Evolutionary conservation across 2,797 vertebrate genomes (phyloP), one percentile per base, ranked within the genome.

Genomic region (Lepilemur septentrionalis): DNA sequence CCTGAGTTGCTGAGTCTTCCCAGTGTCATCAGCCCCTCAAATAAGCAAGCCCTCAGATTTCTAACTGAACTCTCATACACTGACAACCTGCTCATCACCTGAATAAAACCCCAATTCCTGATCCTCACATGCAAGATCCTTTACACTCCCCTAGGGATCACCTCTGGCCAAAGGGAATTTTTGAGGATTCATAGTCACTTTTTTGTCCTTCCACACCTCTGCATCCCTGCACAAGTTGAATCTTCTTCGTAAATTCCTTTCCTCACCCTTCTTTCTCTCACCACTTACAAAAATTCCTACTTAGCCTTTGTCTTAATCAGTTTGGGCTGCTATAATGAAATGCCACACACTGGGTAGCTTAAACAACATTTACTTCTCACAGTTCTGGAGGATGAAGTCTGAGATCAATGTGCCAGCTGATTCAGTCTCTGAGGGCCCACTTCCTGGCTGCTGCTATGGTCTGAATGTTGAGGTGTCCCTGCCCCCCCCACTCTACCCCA

Each of bases 1-100:
- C 7, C 12, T 65, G 28, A n/a, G n/a, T 52, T 52, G 4, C 41
- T 25, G 14, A 9, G 7, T 38, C 82, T 84, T 43, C 52, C 52
- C 35, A 69, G 52, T 1, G 43, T 22, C 9, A 13, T 8, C 30
- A 1, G 2, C 28, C 84, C 78, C 63, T n/a, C 14, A 2, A 0
- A n/a, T 20, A 5, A 70, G 43, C 1, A 14, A 69, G 63, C 15
- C 59, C 79, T 76, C 5, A 1, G 38, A 76, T 7, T 73, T 85
- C 32, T 7, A 70, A 63, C 7, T 5, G n/a, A 92, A 41, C 50
- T 30, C 63, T 18, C 50, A 69, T 7, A 1, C 3, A 7, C 76
- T 20, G 20, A n/a, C 30, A 57, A 82, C 38, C 59, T 25, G 10
- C 22, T 52, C 35, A 38, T 18, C 13, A 0, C 41, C 35, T 41